These are phyloP conservation scores for Papilio elwesi DNA, from an alignment of 2,888 invertebrate genomes.

Conservation along the genomic window DNA sequence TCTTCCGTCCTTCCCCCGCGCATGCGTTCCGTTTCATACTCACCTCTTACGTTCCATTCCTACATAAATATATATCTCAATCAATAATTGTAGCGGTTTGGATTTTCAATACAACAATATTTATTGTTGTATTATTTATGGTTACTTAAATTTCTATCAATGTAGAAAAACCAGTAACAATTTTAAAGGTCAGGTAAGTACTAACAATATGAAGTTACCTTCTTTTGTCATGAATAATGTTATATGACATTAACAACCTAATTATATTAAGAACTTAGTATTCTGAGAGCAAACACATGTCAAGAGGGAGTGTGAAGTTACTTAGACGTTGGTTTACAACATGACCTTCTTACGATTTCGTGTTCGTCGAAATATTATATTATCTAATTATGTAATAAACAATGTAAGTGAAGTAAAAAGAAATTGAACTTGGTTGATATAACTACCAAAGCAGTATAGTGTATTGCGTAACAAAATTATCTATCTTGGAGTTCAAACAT, in stretches of 20 bases:
- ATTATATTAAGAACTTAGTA: conserved; percentile 21
- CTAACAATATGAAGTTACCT: background rate
- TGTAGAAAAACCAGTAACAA: too few relatives aligned
- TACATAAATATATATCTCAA: too few relatives aligned
- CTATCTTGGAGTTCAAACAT: too few relatives aligned
- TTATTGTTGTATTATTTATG: too few relatives aligned
- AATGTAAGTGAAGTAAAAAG: background rate
- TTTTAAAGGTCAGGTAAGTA: too few relatives aligned
- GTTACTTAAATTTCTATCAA: too few relatives aligned
- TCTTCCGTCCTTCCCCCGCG: too few relatives aligned
- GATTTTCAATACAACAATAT: too few relatives aligned
- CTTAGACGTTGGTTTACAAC: background rate
- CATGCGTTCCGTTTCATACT: too few relatives aligned
- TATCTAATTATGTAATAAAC: background rate
- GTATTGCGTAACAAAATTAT: too few relatives aligned
- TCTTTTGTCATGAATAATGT: background rate
- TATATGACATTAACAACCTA: background rate
- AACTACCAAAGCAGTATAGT: background rate
- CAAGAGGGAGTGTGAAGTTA: conserved; percentile 3
- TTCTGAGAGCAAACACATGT: conserved; percentile 17
- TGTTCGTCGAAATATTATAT: background rate
- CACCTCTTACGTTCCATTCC: too few relatives aligned
- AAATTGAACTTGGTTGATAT: background rate
- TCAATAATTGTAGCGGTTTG: too few relatives aligned
- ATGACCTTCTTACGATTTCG: background rate